Evolutionary conservation across 2,888 invertebrate species (phyloP), one percentile per base, ranked within the genome.

Genomic region (Cybosia mesomella): DNA sequence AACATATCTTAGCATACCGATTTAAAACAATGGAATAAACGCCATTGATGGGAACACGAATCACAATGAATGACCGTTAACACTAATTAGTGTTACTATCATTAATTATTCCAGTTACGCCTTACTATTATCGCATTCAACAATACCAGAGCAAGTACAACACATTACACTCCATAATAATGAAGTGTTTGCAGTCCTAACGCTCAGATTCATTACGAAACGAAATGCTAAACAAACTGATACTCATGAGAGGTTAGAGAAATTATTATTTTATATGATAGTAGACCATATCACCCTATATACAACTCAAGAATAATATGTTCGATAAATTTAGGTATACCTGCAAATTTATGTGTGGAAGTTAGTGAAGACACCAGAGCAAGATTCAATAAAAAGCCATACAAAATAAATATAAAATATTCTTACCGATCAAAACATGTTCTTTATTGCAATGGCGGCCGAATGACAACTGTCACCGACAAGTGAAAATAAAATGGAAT

Each of bases 101-200:
- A 39, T 59, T 39, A 7, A 63, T 54, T 63, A 55, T 18, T 28
- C 36, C 64, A 64, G 28, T 43, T 28, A 64, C 64, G 39, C 55
- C 18, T 9, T 15, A 18, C 22, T 59, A 54, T 57, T 39, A 57
- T 57, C 36, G 60, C 60, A 66, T 66, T n/a, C 36, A 55, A 39
- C 39, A 49, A 58, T 39, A 60, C 32, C 22, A 49, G n/a, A 53
- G 59, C 34, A n/a, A 9, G 32, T 39, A 49, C n/a, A 49, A 49
- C 49, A 49, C 49, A 49, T 49, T n/a, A n/a, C n/a, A 65, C 68
- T 67, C 28, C 3, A 55, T 80, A 73, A 80, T 67, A 70, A 71
- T 49, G 49, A 72, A 65, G 58, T 1, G 28, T 13, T 64, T 53
- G 57, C 57, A 69, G 64, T 58, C 59, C 67, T 70, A 64, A 57